Percentiles rank a stretch among this genome's conserved stretches.
These are phyloP conservation scores for Myotis vivesi DNA, from an alignment of 2,797 vertebrate genomes.

Conservation along the genomic window DNA sequence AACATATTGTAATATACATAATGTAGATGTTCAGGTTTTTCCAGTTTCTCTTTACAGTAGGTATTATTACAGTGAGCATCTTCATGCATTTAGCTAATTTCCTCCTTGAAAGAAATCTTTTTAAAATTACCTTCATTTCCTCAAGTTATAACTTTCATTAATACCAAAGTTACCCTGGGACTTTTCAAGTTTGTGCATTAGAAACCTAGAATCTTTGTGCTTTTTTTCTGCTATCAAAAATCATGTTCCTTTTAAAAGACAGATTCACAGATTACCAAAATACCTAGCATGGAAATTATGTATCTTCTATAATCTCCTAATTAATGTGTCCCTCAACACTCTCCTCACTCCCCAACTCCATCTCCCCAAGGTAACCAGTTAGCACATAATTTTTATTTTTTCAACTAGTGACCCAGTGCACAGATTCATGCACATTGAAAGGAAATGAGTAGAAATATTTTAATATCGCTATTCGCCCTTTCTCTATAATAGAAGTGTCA, in stretches of 20 bases:
- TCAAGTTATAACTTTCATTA: not conserved
- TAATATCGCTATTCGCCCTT: too few relatives aligned
- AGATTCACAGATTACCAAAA: not conserved
- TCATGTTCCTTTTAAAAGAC: not conserved
- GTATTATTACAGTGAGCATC: not conserved
- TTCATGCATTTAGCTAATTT: not conserved
- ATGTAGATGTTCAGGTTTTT: not conserved
- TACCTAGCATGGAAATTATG: not conserved
- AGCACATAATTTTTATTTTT: not conserved
- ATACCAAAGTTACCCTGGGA: not conserved
- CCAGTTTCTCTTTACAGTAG: not conserved
- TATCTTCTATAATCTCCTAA: not conserved
- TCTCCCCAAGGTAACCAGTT: not conserved
- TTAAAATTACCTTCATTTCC: not conserved
- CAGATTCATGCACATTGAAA: too few relatives aligned
- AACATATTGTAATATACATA: not conserved
- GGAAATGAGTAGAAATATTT: too few relatives aligned
- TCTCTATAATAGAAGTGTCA: too few relatives aligned
- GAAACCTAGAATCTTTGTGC: not conserved
- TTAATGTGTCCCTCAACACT: not conserved
- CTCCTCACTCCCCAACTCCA: not conserved
- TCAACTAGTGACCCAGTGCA: not conserved
- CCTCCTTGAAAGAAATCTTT: not conserved
- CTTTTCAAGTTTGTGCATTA: not conserved
- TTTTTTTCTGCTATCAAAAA: slow-evolving; percentile 24